Percentiles rank a stretch among this genome's conserved stretches.
These are phyloP conservation scores for Setipinna tenuifilis DNA, from an alignment of 2,797 vertebrate genomes.

Conservation along the genomic window DNA sequence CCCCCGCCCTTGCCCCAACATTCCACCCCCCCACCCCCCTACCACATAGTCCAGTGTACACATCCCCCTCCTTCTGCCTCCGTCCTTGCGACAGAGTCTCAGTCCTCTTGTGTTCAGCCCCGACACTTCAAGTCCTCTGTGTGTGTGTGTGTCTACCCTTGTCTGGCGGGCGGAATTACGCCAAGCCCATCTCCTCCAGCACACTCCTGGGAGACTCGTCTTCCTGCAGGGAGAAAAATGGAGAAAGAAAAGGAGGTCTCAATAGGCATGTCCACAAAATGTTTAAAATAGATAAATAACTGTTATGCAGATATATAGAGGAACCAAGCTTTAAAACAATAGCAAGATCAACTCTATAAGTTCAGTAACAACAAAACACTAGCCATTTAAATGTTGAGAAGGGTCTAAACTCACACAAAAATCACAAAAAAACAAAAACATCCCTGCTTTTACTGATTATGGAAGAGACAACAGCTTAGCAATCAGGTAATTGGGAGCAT, in stretches of 20 bases:
- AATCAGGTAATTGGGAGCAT: too few species aligned
- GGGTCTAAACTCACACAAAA: too few species aligned
- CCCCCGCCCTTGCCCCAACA: constrained; percentile 19
- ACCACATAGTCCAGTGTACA: background rate
- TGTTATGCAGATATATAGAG: too few species aligned
- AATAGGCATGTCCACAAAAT: too few species aligned
- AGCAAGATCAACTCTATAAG: too few species aligned
- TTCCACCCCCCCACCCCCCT: background rate
- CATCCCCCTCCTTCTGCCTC: background rate
- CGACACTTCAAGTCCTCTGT: constrained; percentile 1
- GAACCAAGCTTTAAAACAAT: too few species aligned
- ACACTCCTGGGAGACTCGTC: constrained; percentile 91
- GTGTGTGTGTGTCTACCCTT: constrained; percentile 9
- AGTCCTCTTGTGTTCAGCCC: background rate
- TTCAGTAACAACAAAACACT: too few species aligned
- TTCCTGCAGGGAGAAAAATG: constrained; percentile 72
- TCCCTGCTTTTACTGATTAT: too few species aligned
- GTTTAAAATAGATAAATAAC: too few species aligned
- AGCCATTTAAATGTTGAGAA: too few species aligned
- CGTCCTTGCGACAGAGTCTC: background rate
- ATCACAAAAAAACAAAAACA: too few species aligned
- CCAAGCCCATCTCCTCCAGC: constrained; percentile 91
- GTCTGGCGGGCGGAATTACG: constrained; percentile 65
- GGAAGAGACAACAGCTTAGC: too few species aligned
- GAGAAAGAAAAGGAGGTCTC: background rate